Conservation (phyloP, 2,113 vertebrate genomes). For the Gambusia holbrooki region DNA sequence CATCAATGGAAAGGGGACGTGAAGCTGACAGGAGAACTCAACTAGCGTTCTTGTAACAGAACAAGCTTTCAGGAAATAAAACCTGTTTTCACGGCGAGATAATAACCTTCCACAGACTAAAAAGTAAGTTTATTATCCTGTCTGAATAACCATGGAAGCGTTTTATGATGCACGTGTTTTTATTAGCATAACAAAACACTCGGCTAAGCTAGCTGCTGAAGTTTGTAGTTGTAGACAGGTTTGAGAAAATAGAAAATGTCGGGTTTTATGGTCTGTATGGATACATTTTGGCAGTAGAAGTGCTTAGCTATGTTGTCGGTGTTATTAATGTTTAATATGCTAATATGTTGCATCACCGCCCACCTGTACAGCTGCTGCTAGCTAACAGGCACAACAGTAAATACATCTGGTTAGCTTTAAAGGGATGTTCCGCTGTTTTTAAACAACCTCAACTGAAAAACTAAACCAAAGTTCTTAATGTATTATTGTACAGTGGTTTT, state of each 20-base stretch:
- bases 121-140: constrained; percentile 34
- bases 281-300: not conserved
- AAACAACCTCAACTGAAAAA: not conserved
- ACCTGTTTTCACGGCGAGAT: rapidly evolving
- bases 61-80: not conserved
- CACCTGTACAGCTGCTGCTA: not conserved
- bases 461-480: not conserved
- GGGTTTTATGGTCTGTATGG: not conserved
- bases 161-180: not conserved
- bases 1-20: not conserved
- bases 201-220: not conserved
- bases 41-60: not conserved
- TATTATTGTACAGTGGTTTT: not conserved
- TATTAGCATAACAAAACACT: not conserved
- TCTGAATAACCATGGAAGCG: rapidly evolving
- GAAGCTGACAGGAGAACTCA: rapidly evolving
- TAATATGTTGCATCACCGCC: not conserved
- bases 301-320: not conserved
- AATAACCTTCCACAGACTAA: not conserved
- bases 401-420: not conserved
- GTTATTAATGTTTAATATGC: not conserved
- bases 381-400: not conserved
- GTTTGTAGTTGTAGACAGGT: not conserved
- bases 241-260: not conserved
- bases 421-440: not conserved